phyloP scores from a whole-genome alignment of 2,888 invertebrate genomes.

The Diachrysia chrysitis region DNA sequence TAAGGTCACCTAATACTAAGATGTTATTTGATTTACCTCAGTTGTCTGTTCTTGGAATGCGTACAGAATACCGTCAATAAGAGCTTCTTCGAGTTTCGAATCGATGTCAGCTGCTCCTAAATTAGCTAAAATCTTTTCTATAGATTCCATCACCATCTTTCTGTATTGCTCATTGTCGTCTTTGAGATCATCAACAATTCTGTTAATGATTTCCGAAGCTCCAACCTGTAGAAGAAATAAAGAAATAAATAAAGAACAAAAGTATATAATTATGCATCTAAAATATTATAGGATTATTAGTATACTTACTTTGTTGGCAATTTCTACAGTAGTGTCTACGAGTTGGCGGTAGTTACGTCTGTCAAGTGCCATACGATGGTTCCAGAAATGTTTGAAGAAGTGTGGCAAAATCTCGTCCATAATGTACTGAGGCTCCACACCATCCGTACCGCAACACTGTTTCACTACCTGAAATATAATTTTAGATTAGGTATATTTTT shows the following conservation, averaged over 20 bases:
- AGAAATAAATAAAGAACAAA: not conserved
- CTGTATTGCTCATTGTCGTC: slow-evolving; percentile 99
- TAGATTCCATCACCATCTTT: slow-evolving; percentile 99
- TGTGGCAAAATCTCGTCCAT: slow-evolving; percentile 99
- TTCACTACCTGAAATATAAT: slow-evolving; percentile 95
- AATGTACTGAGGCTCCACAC: slow-evolving; percentile 99
- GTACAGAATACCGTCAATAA: slow-evolving; percentile 99
- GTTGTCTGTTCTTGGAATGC: slow-evolving; percentile 99
- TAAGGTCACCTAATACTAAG: too few species aligned
- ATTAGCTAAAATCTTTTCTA: slow-evolving; percentile 99
- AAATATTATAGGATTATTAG: not conserved
- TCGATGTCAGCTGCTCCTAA: slow-evolving; percentile 99
- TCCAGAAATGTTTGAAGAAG: slow-evolving; percentile 99
- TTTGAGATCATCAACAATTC: slow-evolving; percentile 99
- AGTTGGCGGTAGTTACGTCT: slow-evolving; percentile 98
- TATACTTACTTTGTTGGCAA: slow-evolving; percentile 95
- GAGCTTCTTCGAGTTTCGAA: slow-evolving; percentile 98
- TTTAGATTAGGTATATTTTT: not conserved
- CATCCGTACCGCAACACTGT: slow-evolving; percentile 99
- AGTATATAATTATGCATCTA: too few species aligned
- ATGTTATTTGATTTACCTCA: slow-evolving; percentile 89
- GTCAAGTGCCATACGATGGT: slow-evolving; percentile 99
- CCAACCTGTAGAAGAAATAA: slow-evolving; percentile 91
- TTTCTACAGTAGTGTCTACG: slow-evolving; percentile 99
- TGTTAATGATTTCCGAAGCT: slow-evolving; percentile 99